Evolutionary conservation across 2,797 vertebrate species (phyloP), one percentile per base, ranked within the genome.

Genomic region (Pseudochirops corinnae): DNA sequence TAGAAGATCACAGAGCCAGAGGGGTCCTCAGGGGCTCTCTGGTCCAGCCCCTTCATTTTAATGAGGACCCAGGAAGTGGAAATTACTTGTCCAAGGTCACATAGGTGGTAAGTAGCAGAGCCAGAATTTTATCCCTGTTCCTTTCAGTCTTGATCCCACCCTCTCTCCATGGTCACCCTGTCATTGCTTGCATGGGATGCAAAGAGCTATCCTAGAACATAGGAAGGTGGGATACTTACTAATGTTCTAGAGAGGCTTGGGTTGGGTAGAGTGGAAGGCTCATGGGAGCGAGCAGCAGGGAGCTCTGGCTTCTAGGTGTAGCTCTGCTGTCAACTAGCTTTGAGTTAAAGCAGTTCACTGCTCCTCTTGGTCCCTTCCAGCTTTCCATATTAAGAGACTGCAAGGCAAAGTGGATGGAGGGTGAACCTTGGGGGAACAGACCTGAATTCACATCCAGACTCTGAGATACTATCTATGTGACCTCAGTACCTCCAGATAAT

Each of bases 231-330:
- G 62, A n/a, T n/a, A 62, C 60, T 33, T 62, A 1, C 26, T n/a
- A 31, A 52, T 60, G 46, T 92, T 92, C 62, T 87, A 92, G 91
- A 82, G 18, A 58, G 12, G 55, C 33, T 52, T 5, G 24, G 90
- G 57, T 14, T 60, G 14, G 90, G 33, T 90, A 60, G 62, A 91
- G 92, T 93, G 26, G 52, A 58, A 33, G 39, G n/a, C 0, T 55
- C 21, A 0, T 55, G 82, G n/a, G 16, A 28, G 21, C 7, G 4
- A 13, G 0, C 10, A 11, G 31, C 56, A 3, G 1, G 26, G 93
- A 62, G 90, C 74, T 13, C 4, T 0, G 13, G 87, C 33, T 33
- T 90, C 52, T 4, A 53, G 55, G 31, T 58, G 93, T 52, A 50
- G 31, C 24, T 91, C 55, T 14, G 39, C 24, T 3, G 1, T 46